A percentile compares a stretch with the other conserved stretches of the same genome.
Evolutionary conservation across 53 echinoderm and acorn worm genomes (phyloP).

Genomic region (Temnopleurus reevesii): DNA sequence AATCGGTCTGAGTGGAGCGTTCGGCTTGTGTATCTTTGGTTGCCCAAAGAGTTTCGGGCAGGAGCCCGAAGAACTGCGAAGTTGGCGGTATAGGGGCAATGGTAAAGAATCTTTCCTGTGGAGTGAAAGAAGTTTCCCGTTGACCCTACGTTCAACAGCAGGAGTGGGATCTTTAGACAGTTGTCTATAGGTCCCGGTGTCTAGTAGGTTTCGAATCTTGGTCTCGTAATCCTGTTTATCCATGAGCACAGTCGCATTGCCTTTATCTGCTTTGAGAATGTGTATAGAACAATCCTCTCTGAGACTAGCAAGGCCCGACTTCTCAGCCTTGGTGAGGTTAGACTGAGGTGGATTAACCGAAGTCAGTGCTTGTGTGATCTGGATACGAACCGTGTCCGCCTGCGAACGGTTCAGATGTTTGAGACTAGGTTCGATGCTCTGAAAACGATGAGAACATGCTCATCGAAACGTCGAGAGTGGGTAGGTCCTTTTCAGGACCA

Average conservation of each 20-base stretch:
- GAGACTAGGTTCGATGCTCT: neutral
- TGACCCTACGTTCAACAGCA: constrained; percentile 39
- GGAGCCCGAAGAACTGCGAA: neutral
- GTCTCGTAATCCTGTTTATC: constrained; percentile 39
- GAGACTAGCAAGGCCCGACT: constrained; percentile 24
- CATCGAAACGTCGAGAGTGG: no score
- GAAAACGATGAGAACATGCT: no score
- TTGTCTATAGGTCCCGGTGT: constrained; percentile 40
- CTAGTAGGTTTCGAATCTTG: constrained; percentile 37
- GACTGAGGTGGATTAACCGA: constrained; percentile 29
- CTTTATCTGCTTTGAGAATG: constrained; percentile 56
- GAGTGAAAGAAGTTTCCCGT: neutral
- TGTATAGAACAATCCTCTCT: constrained; percentile 45
- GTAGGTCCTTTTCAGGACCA: no score
- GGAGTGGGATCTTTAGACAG: constrained; percentile 54
- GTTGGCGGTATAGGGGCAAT: neutral
- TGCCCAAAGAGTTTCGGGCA: constrained; percentile 32
- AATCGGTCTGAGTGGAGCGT: neutral
- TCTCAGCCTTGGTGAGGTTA: constrained; percentile 32
- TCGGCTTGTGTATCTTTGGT: constrained; percentile 35
- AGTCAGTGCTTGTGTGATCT: constrained; percentile 33
- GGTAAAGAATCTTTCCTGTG: neutral
- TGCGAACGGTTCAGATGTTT: neutral
- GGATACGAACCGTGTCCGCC: constrained; percentile 23
- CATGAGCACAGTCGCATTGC: constrained; percentile 60